These are phyloP conservation scores for Onychostruthus taczanowskii DNA, from an alignment of 2,113 vertebrate genomes.

Conservation along the genomic window DNA sequence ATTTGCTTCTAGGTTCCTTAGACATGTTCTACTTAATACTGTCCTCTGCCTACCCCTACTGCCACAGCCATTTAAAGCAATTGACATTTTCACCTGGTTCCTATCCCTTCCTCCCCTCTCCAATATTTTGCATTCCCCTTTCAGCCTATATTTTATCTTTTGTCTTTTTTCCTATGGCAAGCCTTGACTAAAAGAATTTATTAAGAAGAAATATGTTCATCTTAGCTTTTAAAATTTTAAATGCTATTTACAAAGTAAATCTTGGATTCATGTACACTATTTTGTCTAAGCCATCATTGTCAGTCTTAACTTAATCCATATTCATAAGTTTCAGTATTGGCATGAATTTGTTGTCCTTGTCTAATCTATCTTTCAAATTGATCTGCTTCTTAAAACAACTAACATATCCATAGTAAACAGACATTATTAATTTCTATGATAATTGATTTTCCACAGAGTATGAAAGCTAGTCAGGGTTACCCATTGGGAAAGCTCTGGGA, in stretches of 20 bases:
- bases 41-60: not conserved
- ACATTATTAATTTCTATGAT: not conserved
- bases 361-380: slow-evolving; percentile 22
- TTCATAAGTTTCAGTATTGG: not conserved
- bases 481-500: not conserved
- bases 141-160: not conserved
- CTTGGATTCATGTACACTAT: not conserved
- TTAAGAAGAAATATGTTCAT: not conserved
- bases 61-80: not conserved
- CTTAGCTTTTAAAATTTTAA: not conserved
- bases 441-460: not conserved
- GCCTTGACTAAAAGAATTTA: not conserved
- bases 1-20: not conserved
- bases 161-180: not conserved
- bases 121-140: fast-evolving
- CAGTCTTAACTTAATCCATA: slow-evolving; percentile 4
- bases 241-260: not conserved
- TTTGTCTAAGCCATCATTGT: not conserved
- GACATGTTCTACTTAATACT: not conserved
- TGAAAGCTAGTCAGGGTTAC: not conserved
- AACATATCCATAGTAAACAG: not conserved
- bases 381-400: slow-evolving; percentile 16
- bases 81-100: fast-evolving
- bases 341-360: slow-evolving; percentile 25
- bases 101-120: not conserved